Evolutionary conservation across 2,113 vertebrate species (phyloP).

Genomic region (Columba livia): DNA sequence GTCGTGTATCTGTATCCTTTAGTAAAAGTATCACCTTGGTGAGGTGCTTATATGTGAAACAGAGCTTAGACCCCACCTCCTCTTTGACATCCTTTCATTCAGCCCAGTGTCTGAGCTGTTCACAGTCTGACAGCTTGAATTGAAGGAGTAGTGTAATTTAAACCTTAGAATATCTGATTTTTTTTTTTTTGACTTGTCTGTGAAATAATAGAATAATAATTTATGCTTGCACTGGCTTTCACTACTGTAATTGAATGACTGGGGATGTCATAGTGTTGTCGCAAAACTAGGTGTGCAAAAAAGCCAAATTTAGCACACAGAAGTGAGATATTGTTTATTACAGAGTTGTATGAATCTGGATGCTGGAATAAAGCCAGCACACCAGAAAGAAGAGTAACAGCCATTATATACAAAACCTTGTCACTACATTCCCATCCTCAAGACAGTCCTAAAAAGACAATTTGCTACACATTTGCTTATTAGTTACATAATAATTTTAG

Average conservation of each 20-base stretch:
- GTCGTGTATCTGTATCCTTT: not conserved
- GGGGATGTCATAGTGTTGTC: not conserved
- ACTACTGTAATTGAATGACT: not conserved
- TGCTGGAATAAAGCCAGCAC: too few species aligned
- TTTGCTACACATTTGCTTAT: too few species aligned
- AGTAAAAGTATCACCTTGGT: accelerated
- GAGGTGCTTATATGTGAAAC: not conserved
- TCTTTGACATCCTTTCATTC: not conserved
- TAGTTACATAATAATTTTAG: too few species aligned
- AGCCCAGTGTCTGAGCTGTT: not conserved
- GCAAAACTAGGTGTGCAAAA: too few species aligned
- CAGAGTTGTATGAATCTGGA: too few species aligned
- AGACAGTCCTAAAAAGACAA: too few species aligned
- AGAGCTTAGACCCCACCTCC: not conserved
- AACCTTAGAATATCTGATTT: not conserved
- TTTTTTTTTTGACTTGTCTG: not conserved
- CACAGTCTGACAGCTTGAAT: not conserved
- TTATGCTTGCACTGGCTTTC: not conserved
- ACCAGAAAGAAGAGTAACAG: too few species aligned
- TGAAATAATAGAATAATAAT: not conserved
- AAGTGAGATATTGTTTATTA: too few species aligned
- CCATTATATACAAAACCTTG: too few species aligned
- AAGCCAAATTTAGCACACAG: too few species aligned
- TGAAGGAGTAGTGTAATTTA: not conserved
- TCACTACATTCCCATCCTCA: too few species aligned